Conservation (phyloP, 2,888 invertebrate species). For the Epirrhoe tristata region DNA sequence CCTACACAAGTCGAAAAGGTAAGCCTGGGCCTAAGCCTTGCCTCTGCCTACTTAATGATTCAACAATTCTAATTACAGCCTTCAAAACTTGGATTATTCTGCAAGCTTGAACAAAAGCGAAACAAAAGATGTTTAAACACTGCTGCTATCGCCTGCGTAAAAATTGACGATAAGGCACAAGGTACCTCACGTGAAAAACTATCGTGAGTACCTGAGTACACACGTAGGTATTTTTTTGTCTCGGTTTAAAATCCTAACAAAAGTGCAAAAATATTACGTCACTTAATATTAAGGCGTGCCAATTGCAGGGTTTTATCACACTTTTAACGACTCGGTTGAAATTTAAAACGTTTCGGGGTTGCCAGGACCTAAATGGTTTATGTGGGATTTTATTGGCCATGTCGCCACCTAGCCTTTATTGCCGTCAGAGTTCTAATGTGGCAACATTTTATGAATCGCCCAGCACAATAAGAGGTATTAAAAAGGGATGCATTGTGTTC, state of each 20-base stretch:
- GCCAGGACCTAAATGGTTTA: slow-evolving; percentile 60
- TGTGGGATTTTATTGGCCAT: slow-evolving; percentile 60
- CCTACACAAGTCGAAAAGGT: slow-evolving; percentile 52
- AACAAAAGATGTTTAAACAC: background rate
- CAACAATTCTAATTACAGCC: slow-evolving; percentile 72
- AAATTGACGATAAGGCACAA: no score
- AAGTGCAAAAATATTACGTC: slow-evolving; percentile 50
- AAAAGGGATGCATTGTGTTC: slow-evolving; percentile 32
- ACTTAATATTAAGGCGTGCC: slow-evolving; percentile 59
- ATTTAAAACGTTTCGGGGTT: slow-evolving; percentile 61
- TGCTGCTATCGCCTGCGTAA: no score
- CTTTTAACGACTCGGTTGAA: slow-evolving; percentile 63
- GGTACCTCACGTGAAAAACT: no score
- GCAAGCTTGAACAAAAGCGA: slow-evolving; percentile 46
- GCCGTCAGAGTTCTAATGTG: slow-evolving; percentile 48
- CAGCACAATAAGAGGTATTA: slow-evolving; percentile 45
- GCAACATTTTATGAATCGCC: slow-evolving; percentile 42
- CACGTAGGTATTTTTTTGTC: no score
- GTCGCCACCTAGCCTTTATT: slow-evolving; percentile 59
- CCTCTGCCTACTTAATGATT: slow-evolving; percentile 66
- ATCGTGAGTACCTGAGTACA: no score
- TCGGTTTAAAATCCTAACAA: background rate
- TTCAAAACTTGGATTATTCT: slow-evolving; percentile 70
- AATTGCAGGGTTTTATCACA: slow-evolving; percentile 49
- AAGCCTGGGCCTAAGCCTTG: slow-evolving; percentile 56